phyloP scores from a whole-genome alignment of 2,113 vertebrate genomes.

The Anguilla rostrata region DNA sequence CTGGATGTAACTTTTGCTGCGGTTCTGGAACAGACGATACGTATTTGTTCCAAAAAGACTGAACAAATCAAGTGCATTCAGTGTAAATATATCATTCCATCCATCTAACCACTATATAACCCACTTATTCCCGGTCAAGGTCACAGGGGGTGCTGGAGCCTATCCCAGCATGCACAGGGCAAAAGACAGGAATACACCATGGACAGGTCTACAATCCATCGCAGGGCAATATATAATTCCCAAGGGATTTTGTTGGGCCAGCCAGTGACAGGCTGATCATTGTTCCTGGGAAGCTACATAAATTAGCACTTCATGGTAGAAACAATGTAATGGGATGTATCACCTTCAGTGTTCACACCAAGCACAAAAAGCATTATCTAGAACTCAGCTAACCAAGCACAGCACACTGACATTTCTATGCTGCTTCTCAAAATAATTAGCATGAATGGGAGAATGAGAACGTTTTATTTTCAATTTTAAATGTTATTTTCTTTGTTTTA shows the following conservation, averaged over 20 bases:
- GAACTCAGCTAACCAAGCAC: background rate
- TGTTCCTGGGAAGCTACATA: constrained; percentile 81
- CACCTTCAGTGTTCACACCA: constrained; percentile 17
- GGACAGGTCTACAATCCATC: too few species aligned
- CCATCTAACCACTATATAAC: too few species aligned
- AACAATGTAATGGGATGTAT: constrained; percentile 9
- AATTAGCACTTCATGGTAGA: constrained; percentile 52
- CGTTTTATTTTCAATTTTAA: too few species aligned
- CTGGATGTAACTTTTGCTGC: background rate
- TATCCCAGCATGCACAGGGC: too few species aligned
- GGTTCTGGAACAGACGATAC: background rate
- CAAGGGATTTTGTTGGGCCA: background rate
- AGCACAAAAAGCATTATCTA: background rate
- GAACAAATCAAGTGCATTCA: background rate
- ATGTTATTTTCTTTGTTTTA: background rate
- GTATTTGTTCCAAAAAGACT: background rate
- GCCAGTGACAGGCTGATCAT: constrained; percentile 8
- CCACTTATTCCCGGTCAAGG: too few species aligned
- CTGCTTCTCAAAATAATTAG: background rate
- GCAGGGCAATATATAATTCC: too few species aligned
- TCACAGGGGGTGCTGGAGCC: too few species aligned
- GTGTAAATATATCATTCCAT: background rate
- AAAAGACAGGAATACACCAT: too few species aligned
- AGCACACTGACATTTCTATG: background rate
- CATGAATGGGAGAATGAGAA: background rate